Evolutionary conservation across 1,140 invertebrate genomes (phyloP).

Genomic region (Bombus affinis): DNA sequence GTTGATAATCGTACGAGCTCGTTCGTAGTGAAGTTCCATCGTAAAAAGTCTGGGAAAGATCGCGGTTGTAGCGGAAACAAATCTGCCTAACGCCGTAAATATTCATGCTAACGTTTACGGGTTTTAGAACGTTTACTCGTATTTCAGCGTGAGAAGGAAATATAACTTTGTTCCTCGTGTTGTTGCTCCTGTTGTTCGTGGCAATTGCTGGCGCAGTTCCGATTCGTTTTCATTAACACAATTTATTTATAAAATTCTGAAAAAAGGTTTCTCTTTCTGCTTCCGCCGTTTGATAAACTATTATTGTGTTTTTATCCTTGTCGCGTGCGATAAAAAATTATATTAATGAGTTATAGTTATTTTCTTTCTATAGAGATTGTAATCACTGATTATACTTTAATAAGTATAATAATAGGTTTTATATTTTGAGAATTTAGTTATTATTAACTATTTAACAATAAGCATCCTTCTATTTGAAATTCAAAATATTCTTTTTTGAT

Average conservation of each 20-base stretch:
- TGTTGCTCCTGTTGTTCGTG: background rate
- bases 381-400: too few species aligned
- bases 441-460: too few species aligned
- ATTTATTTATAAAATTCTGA: background rate
- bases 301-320: too few species aligned
- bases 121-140: constrained; percentile 1
- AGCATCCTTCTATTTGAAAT: too few species aligned
- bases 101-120: constrained; percentile 10
- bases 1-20: constrained; percentile 20
- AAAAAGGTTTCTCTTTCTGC: background rate
- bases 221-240: background rate
- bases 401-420: too few species aligned
- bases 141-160: background rate
- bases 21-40: constrained; percentile 8
- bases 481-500: too few species aligned
- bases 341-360: too few species aligned
- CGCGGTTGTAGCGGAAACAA: background rate
- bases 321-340: too few species aligned
- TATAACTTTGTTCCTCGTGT: background rate
- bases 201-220: background rate
- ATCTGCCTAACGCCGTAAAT: constrained; percentile 15
- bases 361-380: too few species aligned
- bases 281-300: too few species aligned
- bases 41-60: constrained; percentile 37
- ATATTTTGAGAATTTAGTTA: too few species aligned